A percentile compares a stretch with the other conserved stretches of the same genome.
phyloP scores from a whole-genome alignment of 1,140 invertebrate genomes.

The Pseudomyrmex concolor region DNA sequence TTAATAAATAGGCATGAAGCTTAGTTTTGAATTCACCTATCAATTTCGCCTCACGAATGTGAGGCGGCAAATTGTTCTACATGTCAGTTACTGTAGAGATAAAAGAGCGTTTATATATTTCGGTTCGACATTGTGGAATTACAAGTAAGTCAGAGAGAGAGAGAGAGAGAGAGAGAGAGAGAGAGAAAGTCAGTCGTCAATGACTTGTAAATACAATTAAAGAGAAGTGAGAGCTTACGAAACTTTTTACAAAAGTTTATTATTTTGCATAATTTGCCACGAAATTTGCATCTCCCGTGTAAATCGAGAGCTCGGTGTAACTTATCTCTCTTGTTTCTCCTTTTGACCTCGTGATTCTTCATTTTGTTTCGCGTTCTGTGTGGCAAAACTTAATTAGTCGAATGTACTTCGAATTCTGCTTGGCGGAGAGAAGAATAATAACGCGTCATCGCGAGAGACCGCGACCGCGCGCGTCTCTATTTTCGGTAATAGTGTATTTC shows the following conservation, averaged over 20 bases:
- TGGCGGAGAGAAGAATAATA: not conserved
- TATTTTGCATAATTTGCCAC: no score
- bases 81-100: no score
- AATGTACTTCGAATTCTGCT: not conserved
- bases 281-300: not conserved
- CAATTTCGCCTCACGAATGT: no score
- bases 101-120: no score
- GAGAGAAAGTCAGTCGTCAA: not conserved
- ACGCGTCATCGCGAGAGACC: not conserved
- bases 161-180: no score
- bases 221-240: no score
- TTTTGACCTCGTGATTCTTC: not conserved
- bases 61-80: no score
- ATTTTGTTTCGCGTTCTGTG: not conserved
- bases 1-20: no score
- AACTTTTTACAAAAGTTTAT: not conserved
- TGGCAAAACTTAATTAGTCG: conserved; percentile 11
- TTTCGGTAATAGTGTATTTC: conserved; percentile 12
- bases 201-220: not conserved
- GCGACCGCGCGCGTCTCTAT: not conserved
- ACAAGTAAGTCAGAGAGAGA: no score
- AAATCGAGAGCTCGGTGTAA: not conserved
- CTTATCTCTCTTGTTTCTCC: not conserved
- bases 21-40: no score
- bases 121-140: no score